Base-by-base conservation (phyloP, 2,797 vertebrate genomes). In the Sciurus vulgaris region DNA sequence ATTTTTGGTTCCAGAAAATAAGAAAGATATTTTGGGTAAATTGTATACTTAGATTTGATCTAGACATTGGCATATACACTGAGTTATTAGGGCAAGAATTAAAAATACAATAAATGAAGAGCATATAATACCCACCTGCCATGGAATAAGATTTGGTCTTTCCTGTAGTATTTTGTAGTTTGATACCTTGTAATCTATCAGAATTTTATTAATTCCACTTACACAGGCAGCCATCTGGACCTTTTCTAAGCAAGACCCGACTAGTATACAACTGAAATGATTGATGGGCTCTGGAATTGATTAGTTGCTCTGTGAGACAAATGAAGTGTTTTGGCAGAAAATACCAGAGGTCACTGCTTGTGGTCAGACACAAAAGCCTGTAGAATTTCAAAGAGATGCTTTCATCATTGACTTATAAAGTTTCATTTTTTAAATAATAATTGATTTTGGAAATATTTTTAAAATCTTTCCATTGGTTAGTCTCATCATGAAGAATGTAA, bases 261-360 rank as follows among this genome's bases (percentile, higher is more conserved):
- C 98, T 98, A 96, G 83, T 94, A 82, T 96, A 95, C 98, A 98
- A 97, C 97, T 93, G 93, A 96, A 12, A 89, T 99, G 99, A 99
- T 99, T 99, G 99, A 99, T 99, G 99, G 99, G 98, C 98, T 98
- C 98, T 98, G 98, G 98, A 99, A 99, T 99, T 99, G 99, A 99
- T 99, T 99, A 99, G 99, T 99, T 99, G 99, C 99, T 99, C 98
- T 97, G 95, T 96, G 98, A 99, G 99, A 99, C 99, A 98, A 99
- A 99, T 99, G 99, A 99, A 98, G 98, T 99, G 98, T 99, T 99
- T 99, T 99, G 99, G 99, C 99, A 99, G 99, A 99, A 98, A 99
- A 99, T 99, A 98, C 98, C 98, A 98, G 98, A 99, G 99, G 99
- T 99, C 99, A 98, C 98, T 97, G 93, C 98, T 98, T 98, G 98